A percentile compares a stretch with the other conserved stretches of the same genome.
phyloP scores from a whole-genome alignment of 2,888 invertebrate species.

The Papilio elwesi region DNA sequence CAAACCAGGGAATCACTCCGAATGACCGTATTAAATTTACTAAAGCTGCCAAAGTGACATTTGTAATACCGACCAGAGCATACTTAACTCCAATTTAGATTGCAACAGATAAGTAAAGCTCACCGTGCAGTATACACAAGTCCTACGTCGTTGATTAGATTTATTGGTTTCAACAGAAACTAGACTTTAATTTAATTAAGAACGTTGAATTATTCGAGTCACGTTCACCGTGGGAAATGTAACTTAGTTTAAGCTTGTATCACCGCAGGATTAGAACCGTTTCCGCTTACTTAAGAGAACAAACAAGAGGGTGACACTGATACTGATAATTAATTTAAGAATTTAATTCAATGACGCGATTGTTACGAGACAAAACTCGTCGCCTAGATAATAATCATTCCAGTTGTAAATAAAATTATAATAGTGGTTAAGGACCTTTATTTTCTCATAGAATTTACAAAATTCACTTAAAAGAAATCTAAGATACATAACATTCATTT shows the following conservation, averaged over 20 bases:
- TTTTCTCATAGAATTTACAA: no score
- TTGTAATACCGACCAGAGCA: background rate
- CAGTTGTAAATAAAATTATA: no score
- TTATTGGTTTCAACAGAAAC: slow-evolving; percentile 40
- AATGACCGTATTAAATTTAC: background rate
- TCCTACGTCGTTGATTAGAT: slow-evolving; percentile 29
- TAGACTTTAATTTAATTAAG: slow-evolving; percentile 34
- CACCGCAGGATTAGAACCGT: slow-evolving; percentile 27
- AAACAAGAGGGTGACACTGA: slow-evolving; percentile 20
- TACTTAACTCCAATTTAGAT: background rate
- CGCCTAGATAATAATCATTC: background rate
- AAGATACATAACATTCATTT: no score
- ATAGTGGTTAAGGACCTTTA: no score
- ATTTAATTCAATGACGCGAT: background rate
- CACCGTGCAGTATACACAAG: background rate
- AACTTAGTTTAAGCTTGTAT: slow-evolving; percentile 37
- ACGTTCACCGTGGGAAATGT: slow-evolving; percentile 30
- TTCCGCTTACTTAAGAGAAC: slow-evolving; percentile 29
- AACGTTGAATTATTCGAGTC: slow-evolving; percentile 34
- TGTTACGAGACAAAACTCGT: background rate
- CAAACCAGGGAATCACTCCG: slow-evolving; percentile 1
- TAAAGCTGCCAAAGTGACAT: background rate
- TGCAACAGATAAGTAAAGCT: slow-evolving; percentile 9
- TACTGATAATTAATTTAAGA: slow-evolving; percentile 3
- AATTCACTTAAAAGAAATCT: no score